Evolutionary conservation across 1,140 invertebrate species (phyloP).

Genomic region (Drosophila bocqueti): DNA sequence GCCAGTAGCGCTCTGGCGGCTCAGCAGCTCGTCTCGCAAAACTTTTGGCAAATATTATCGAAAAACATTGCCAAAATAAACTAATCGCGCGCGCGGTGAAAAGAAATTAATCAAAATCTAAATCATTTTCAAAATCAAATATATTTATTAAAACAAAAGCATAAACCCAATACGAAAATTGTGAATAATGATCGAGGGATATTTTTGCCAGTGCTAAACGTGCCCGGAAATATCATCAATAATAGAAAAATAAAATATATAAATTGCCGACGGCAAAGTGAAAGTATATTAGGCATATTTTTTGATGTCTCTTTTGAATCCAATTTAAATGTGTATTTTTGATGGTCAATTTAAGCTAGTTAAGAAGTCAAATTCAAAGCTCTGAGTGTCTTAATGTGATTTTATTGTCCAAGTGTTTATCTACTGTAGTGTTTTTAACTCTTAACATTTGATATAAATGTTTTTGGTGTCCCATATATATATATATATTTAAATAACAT

Average conservation of each 20-base stretch:
- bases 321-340: conserved; percentile 46
- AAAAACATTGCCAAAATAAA: conserved; percentile 18
- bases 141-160: conserved; percentile 20
- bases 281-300: conserved; percentile 14
- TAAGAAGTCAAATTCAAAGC: neutral
- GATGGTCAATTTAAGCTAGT: conserved; percentile 40
- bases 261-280: conserved; percentile 57
- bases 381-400: conserved; percentile 42
- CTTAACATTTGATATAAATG: conserved; percentile 27
- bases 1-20: conserved; percentile 84
- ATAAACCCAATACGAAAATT: conserved; percentile 9
- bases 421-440: conserved; percentile 37
- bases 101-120: conserved; percentile 19
- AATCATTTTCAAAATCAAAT: conserved; percentile 33
- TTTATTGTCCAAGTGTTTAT: conserved; percentile 45
- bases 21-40: conserved; percentile 81
- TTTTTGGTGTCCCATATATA: conserved; percentile 24
- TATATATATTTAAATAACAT: conserved; percentile 1
- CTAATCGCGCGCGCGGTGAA: conserved; percentile 33
- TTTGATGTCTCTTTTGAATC: conserved; percentile 24
- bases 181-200: conserved; percentile 10
- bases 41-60: conserved; percentile 50
- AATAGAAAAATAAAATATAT: conserved; percentile 4
- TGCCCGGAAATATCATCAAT: conserved; percentile 12
- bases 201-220: conserved; percentile 13